Percentiles rank a stretch among this genome's conserved stretches.
phyloP scores from a whole-genome alignment of 2,888 invertebrate species.

The Lepas anatifera region DNA sequence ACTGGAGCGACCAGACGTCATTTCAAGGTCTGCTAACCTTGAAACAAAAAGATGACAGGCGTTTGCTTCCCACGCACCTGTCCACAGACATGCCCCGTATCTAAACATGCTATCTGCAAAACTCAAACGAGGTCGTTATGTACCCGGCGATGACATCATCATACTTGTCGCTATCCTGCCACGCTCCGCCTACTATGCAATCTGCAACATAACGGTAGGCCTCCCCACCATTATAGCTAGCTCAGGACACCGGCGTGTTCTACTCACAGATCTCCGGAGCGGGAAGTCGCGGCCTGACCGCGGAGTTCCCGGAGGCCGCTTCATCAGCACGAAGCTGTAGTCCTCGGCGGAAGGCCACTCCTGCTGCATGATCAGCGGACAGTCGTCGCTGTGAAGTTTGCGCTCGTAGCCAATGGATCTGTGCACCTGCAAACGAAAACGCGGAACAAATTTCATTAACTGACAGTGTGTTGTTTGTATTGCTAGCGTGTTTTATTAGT shows the following conservation, averaged over 20 bases:
- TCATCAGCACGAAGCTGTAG: constrained; percentile 1
- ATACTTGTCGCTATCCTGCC: not conserved
- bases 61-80: too few relatives aligned
- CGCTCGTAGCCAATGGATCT: not conserved
- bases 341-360: not conserved
- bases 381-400: not conserved
- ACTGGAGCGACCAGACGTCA: too few relatives aligned
- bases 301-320: not conserved
- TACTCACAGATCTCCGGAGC: not conserved
- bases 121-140: not conserved
- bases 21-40: too few relatives aligned
- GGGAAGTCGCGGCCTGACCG: not conserved
- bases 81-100: not conserved
- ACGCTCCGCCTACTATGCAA: not conserved
- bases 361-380: not conserved
- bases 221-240: not conserved
- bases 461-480: not conserved
- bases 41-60: too few relatives aligned
- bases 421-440: not conserved
- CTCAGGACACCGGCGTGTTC: not conserved
- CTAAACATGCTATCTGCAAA: too few relatives aligned
- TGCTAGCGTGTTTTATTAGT: not conserved
- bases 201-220: not conserved
- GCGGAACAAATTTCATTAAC: too few relatives aligned
- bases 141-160: not conserved